Base-by-base conservation (phyloP, 1,140 invertebrate genomes). In the Thrips palmi region DNA sequence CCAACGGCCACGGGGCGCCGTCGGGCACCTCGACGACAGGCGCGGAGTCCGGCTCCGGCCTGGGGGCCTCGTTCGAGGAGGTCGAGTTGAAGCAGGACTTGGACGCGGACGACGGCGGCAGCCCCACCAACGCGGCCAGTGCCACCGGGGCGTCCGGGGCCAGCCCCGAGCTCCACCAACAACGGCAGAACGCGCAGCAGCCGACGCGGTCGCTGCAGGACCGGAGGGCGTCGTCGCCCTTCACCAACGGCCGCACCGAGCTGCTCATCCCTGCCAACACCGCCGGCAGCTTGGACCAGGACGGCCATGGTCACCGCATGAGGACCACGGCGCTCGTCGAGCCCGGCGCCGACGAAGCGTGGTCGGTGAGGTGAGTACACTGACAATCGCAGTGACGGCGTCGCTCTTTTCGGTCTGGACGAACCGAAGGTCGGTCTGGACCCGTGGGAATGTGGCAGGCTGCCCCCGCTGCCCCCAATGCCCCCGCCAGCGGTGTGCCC, bases 241-340 rank as follows among this genome's bases (percentile, higher is more conserved):
- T 71, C 47, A 63, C 67, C 46, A 79, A 79, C 69, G 76, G 77
- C 21, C 60, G 74, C 36, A 76, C 72, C 34, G 77, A 80, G 55
- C 66, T 78, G 38, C 58, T 80, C 52, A 67, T 78, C 46, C n/a
- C n/a, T n/a, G n/a, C n/a, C n/a, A n/a, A n/a, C n/a, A n/a, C n/a
- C n/a, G n/a, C n/a, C n/a, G n/a, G n/a, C n/a, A n/a, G n/a, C n/a
- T n/a, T n/a, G n/a, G 71, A 73, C 7, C 56, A 59, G 52, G 54
- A 54, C 43, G 50, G 53, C 52, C 52, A 64, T 39, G 65, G 67
- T 32, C 65, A 67, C 45, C 65, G 65, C 50, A 58, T 65, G 39
- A 61, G 66, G 43, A 64, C 66, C 17, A 63, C 64, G 11, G 59
- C 62, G 20, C 54, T 66, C 27, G 63, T 66, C 30, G 65, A 67